Conservation (phyloP, 2,113 vertebrate species). For the Peromyscus maniculatus region DNA sequence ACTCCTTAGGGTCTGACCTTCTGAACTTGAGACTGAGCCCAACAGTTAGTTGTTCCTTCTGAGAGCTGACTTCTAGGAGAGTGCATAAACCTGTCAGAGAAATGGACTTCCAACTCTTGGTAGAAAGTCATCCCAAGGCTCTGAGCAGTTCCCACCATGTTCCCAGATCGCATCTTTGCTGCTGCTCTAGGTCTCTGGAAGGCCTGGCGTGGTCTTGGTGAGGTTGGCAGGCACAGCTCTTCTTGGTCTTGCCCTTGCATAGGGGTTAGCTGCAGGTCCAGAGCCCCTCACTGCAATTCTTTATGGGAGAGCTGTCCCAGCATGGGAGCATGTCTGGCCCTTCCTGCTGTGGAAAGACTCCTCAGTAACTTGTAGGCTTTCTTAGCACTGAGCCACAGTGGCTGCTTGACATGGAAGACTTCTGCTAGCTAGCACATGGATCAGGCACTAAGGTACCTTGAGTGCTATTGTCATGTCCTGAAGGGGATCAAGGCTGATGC, state of each 20-base stretch:
- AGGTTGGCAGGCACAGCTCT: accelerated
- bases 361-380: not conserved
- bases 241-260: not conserved
- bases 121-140: accelerated
- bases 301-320: not conserved
- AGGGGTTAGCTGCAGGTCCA: not conserved
- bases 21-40: accelerated
- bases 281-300: not conserved
- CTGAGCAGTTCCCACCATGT: accelerated
- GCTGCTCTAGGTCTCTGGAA: too few species aligned
- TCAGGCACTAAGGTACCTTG: not conserved
- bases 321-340: not conserved
- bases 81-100: not conserved
- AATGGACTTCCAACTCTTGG: accelerated
- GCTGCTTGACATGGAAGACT: not conserved
- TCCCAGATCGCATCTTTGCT: accelerated
- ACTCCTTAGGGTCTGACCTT: accelerated
- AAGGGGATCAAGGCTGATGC: not conserved
- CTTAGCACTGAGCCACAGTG: not conserved
- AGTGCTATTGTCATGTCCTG: accelerated
- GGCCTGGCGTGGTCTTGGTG: not conserved
- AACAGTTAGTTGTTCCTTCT: not conserved
- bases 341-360: not conserved
- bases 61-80: not conserved
- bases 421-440: not conserved